phyloP scores from a whole-genome alignment of 1,140 invertebrate species.

The Trissolcus basalis region DNA sequence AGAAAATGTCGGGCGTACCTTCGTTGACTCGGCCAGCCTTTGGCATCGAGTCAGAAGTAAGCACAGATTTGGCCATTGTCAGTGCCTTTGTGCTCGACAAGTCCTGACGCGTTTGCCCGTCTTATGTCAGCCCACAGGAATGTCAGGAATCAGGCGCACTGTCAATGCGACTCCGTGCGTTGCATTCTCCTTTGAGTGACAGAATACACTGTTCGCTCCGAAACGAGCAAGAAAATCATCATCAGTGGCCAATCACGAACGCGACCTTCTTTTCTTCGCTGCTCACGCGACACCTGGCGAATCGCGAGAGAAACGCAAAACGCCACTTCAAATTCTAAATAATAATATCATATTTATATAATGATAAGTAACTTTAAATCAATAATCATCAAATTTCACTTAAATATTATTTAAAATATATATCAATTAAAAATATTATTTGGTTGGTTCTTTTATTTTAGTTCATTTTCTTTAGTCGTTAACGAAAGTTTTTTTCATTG shows the following conservation, averaged over 20 bases:
- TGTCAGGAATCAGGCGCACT: slow-evolving; percentile 50
- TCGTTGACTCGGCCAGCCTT: slow-evolving; percentile 75
- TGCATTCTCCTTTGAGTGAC: slow-evolving; percentile 38
- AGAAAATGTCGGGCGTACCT: slow-evolving; percentile 64
- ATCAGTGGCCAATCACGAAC: slow-evolving; percentile 30
- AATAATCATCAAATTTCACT: no score
- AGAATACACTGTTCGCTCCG: neutral
- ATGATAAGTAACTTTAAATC: no score
- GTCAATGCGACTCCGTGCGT: slow-evolving; percentile 31
- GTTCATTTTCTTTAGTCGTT: no score
- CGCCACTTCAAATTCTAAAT: no score
- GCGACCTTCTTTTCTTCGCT: no score
- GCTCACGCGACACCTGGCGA: no score
- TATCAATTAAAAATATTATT: no score
- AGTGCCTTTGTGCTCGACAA: slow-evolving; percentile 24
- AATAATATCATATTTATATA: no score
- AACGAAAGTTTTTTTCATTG: no score
- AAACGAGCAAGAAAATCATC: slow-evolving; percentile 12
- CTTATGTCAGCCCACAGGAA: slow-evolving; percentile 53
- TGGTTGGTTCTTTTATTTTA: no score
- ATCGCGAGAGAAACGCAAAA: no score
- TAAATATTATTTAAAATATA: no score
- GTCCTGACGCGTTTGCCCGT: slow-evolving; percentile 29
- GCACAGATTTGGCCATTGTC: slow-evolving; percentile 73
- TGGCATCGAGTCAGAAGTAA: slow-evolving; percentile 71